These are phyloP conservation scores for Ametastegia equiseti DNA, from an alignment of 2,888 invertebrate species.

Conservation along the genomic window DNA sequence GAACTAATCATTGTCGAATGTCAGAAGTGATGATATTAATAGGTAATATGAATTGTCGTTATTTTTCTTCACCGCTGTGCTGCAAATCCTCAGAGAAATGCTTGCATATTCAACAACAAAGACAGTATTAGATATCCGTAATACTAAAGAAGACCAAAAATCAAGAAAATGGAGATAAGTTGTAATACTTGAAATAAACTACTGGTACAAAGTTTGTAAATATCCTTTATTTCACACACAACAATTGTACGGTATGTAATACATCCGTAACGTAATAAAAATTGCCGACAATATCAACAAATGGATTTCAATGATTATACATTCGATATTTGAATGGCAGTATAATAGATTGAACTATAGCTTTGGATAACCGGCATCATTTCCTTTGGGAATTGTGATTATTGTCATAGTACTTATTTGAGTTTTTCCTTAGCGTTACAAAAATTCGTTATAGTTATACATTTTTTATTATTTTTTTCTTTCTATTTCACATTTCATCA, in stretches of 20 bases:
- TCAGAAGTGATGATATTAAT: too few species aligned
- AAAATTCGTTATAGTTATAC: not conserved
- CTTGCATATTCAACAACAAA: not conserved
- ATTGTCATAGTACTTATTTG: constrained; percentile 23
- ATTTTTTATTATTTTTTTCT: not conserved
- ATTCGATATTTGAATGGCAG: not conserved
- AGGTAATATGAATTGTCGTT: too few species aligned
- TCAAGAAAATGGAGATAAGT: not conserved
- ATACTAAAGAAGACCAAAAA: constrained; percentile 18
- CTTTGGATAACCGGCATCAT: constrained; percentile 37
- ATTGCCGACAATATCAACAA: constrained; percentile 2
- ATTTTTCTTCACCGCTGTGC: too few species aligned
- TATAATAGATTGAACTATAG: constrained; percentile 24
- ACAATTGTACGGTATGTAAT: constrained; percentile 14
- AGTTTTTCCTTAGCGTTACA: not conserved
- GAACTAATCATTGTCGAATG: too few species aligned
- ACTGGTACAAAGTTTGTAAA: constrained; percentile 22
- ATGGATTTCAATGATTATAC: not conserved
- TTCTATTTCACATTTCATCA: not conserved
- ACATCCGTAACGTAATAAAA: constrained; percentile 36
- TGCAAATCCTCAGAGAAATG: too few species aligned
- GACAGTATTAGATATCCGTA: not conserved
- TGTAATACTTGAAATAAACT: constrained; percentile 26
- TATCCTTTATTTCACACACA: constrained; percentile 39
- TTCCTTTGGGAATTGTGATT: constrained; percentile 24